Conservation (phyloP, 2,797 vertebrate genomes). For the Loris lydekkerianus region DNA sequence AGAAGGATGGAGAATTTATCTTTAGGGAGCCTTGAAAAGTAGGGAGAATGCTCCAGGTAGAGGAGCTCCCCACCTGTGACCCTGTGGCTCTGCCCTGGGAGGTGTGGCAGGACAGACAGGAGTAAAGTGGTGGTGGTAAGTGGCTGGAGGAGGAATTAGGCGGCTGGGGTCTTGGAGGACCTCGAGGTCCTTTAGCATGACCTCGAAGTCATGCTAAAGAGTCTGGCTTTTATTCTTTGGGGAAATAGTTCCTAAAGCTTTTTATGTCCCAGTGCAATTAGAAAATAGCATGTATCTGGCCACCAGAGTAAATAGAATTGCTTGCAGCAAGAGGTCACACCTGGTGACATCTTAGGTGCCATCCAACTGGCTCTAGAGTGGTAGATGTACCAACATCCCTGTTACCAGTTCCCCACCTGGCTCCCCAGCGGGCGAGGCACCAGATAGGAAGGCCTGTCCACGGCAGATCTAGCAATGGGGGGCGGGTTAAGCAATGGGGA, state of each 20-base stretch:
- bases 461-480: neutral
- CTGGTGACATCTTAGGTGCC: neutral
- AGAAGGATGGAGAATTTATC: neutral
- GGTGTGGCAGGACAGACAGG: fast-evolving
- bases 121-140: fast-evolving
- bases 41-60: neutral
- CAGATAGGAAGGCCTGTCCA: neutral
- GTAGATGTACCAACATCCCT: neutral
- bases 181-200: no score
- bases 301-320: neutral
- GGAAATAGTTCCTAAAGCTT: neutral
- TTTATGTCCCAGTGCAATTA: fast-evolving
- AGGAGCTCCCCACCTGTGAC: fast-evolving
- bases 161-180: no score
- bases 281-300: neutral
- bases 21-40: neutral
- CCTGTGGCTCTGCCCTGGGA: neutral
- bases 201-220: neutral
- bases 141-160: neutral
- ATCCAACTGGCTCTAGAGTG: neutral
- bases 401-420: neutral
- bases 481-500: neutral
- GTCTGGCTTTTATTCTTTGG: neutral
- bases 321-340: neutral
- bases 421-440: neutral